Conservation (phyloP, 1,140 invertebrate species). For the Thaumetopoea pityocampa region DNA sequence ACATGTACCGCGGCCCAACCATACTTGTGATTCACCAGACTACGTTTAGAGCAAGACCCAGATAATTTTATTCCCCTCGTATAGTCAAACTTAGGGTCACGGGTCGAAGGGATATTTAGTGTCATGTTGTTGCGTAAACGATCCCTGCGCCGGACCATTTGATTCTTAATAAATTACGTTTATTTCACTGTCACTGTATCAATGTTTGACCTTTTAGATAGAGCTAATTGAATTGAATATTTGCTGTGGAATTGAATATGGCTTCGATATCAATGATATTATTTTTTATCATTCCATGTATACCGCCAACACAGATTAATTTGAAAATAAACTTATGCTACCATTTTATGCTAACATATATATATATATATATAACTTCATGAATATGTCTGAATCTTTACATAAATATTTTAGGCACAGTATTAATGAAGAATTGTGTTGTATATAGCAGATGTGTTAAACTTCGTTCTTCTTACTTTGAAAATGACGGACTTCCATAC, state of each 20-base stretch:
- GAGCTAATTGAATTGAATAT: slow-evolving; percentile 11
- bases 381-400: too few relatives aligned
- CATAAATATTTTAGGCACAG: too few relatives aligned
- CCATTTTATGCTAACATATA: too few relatives aligned
- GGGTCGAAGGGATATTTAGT: slow-evolving; percentile 44
- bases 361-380: too few relatives aligned
- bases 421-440: too few relatives aligned
- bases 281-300: too few relatives aligned
- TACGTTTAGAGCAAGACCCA: slow-evolving; percentile 35
- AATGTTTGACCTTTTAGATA: slow-evolving; percentile 23
- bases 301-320: too few relatives aligned
- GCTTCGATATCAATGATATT: too few relatives aligned
- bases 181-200: slow-evolving; percentile 39
- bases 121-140: slow-evolving; percentile 58
- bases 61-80: slow-evolving; percentile 62
- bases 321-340: too few relatives aligned
- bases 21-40: slow-evolving; percentile 38
- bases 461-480: too few relatives aligned
- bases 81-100: slow-evolving; percentile 31
- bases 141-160: slow-evolving; percentile 49
- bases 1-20: slow-evolving; percentile 15
- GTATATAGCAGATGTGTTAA: too few relatives aligned
- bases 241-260: background rate
- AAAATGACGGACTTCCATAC: too few relatives aligned
- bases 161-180: slow-evolving; percentile 55